Evolutionary conservation across 2,888 invertebrate species (phyloP).

Genomic region (Aproaerema taeniolella): DNA sequence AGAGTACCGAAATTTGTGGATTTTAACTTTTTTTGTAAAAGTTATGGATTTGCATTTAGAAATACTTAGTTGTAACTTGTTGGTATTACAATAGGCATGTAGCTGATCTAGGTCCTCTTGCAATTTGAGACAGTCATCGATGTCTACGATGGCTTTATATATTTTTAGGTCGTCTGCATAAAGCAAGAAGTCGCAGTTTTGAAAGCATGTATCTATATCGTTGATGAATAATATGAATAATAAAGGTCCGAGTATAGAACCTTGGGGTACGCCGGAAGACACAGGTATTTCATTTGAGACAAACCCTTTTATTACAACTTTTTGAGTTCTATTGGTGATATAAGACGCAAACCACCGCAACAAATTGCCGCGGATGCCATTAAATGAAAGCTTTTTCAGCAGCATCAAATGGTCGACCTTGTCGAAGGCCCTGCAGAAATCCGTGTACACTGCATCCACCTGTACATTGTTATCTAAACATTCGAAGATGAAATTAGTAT

Average conservation of each 20-base stretch:
- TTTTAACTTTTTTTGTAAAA: conserved; percentile 4
- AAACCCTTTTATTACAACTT: conserved; percentile 8
- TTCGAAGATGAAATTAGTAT: background rate
- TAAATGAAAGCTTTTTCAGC: conserved; percentile 6
- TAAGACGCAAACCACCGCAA: conserved; percentile 17
- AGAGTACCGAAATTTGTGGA: background rate
- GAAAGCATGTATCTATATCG: background rate
- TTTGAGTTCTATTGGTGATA: conserved; percentile 11
- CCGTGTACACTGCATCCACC: conserved; percentile 12
- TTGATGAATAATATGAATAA: conserved; percentile 1
- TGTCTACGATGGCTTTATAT: background rate
- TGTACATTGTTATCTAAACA: conserved; percentile 1
- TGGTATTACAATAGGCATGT: background rate
- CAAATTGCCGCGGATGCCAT: conserved; percentile 14
- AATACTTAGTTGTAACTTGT: conserved; percentile 5
- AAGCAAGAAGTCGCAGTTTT: background rate
- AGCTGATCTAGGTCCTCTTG: conserved; percentile 1
- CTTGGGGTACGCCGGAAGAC: conserved; percentile 6
- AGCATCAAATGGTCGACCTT: conserved; percentile 1
- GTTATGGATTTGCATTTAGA: conserved; percentile 9
- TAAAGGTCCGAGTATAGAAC: conserved; percentile 7
- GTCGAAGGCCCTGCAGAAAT: conserved; percentile 9
- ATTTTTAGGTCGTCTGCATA: conserved; percentile 10
- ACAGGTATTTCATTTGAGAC: background rate
- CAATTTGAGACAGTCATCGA: conserved; percentile 1